Percentiles rank a stretch among this genome's conserved stretches.
Conservation (phyloP, 2,113 vertebrate genomes). For the Lepus europaeus region DNA sequence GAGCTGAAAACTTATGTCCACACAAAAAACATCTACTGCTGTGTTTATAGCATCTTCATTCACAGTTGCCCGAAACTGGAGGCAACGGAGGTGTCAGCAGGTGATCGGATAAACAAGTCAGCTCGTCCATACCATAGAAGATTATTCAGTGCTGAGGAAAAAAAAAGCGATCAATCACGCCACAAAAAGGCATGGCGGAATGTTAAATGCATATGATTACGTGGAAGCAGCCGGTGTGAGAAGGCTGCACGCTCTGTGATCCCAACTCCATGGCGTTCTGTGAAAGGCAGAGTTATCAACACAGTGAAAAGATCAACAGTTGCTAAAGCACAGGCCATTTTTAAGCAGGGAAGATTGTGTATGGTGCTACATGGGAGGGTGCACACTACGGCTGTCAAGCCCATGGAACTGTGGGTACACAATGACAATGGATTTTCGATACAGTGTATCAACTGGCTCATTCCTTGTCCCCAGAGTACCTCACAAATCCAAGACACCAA, state of each 20-base stretch:
- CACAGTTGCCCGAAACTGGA: not conserved
- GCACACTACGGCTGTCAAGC: not conserved
- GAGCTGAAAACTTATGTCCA: not conserved
- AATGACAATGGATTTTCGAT: too few species aligned
- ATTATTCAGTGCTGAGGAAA: not conserved
- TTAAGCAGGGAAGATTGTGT: not conserved
- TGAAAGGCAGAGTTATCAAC: not conserved
- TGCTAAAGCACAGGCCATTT: not conserved
- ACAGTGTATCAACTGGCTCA: accelerated
- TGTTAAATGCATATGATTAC: not conserved
- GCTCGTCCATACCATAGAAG: not conserved
- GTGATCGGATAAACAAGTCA: not conserved
- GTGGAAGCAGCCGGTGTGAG: not conserved
- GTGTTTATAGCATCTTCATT: not conserved
- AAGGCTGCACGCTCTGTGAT: not conserved
- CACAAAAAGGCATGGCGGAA: not conserved
- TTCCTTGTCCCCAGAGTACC: not conserved
- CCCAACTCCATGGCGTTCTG: not conserved
- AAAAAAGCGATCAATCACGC: not conserved
- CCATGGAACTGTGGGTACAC: not conserved
- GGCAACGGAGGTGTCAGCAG: not conserved
- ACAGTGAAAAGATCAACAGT: not conserved
- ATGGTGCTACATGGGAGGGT: not conserved
- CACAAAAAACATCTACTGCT: not conserved
- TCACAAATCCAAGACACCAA: not conserved